Evolutionary conservation across 2,888 invertebrate species (phyloP).

Genomic region (Lydus trimaculatus): DNA sequence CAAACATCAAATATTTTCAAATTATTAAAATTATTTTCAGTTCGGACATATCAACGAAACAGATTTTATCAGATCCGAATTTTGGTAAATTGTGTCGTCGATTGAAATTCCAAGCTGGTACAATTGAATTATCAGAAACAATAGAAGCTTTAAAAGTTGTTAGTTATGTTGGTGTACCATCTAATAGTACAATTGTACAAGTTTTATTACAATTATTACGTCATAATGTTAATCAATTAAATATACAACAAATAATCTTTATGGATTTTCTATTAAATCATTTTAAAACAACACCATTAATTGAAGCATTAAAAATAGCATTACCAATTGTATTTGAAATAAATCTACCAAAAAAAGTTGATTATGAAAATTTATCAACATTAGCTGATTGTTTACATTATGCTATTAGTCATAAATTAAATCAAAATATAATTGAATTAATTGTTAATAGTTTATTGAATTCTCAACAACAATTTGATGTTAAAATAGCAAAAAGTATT

Average conservation of each 20-base stretch:
- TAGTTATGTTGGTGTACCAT: constrained; percentile 66
- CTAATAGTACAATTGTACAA: constrained; percentile 67
- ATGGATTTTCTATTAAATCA: constrained; percentile 66
- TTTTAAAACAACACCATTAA: constrained; percentile 64
- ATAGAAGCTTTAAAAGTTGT: constrained; percentile 69
- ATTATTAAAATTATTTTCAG: constrained; percentile 46
- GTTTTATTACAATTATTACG: constrained; percentile 70
- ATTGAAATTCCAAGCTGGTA: constrained; percentile 65
- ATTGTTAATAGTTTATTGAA: constrained; percentile 64
- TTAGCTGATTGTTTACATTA: constrained; percentile 66
- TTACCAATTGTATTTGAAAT: constrained; percentile 73
- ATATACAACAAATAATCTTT: constrained; percentile 69
- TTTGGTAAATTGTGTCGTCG: constrained; percentile 68
- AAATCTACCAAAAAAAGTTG: constrained; percentile 66
- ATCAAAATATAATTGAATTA: constrained; percentile 63
- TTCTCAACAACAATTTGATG: constrained; percentile 59
- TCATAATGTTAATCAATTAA: constrained; percentile 68
- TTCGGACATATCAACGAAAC: constrained; percentile 55
- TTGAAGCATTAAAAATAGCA: constrained; percentile 70
- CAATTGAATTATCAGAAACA: constrained; percentile 63
- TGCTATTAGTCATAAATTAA: constrained; percentile 62
- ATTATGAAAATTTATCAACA: constrained; percentile 63
- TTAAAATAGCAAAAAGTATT: constrained; percentile 61
- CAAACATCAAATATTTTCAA: too few relatives aligned
- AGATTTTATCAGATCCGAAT: constrained; percentile 64